Percentiles rank a stretch among this genome's conserved stretches.
phyloP scores from a whole-genome alignment of 2,888 invertebrate genomes.

The Watsonalla binaria region DNA sequence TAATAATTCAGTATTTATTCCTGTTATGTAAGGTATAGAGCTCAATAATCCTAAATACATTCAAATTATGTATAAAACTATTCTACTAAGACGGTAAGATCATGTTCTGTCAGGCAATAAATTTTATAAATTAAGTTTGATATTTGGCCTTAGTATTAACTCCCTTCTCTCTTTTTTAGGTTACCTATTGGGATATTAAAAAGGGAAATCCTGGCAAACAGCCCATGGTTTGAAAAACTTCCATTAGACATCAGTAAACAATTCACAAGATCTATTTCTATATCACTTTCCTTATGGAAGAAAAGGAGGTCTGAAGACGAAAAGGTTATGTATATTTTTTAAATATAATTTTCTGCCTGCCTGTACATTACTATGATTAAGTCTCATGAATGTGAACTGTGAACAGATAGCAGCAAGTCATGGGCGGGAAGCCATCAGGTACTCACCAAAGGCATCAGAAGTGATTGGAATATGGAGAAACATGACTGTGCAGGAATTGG shows the following conservation, averaged over 20 bases:
- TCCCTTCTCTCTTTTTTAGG: conserved; percentile 28
- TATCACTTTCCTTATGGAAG: conserved; percentile 64
- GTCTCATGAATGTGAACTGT: background rate
- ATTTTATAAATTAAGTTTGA: too few species aligned
- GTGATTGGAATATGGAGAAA: conserved; percentile 86
- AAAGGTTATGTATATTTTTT: conserved; percentile 55
- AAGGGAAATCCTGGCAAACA: conserved; percentile 33
- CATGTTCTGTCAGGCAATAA: too few species aligned
- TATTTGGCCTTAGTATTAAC: too few species aligned
- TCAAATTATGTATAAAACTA: conserved; percentile 49
- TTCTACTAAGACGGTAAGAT: conserved; percentile 51
- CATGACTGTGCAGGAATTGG: conserved; percentile 89
- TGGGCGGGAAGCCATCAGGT: conserved; percentile 77
- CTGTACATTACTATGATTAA: background rate
- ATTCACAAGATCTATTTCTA: conserved; percentile 40
- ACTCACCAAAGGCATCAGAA: conserved; percentile 77
- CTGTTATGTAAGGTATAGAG: background rate
- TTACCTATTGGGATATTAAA: conserved; percentile 40
- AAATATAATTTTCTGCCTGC: background rate
- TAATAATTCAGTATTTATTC: background rate
- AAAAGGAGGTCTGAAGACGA: conserved; percentile 81
- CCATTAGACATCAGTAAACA: conserved; percentile 15
- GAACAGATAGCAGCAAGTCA: conserved; percentile 46
- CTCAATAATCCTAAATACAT: background rate
- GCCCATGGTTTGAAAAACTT: conserved; percentile 20